phyloP scores from a whole-genome alignment of 2,888 invertebrate genomes.

The Hemistola chrysoprasaria region DNA sequence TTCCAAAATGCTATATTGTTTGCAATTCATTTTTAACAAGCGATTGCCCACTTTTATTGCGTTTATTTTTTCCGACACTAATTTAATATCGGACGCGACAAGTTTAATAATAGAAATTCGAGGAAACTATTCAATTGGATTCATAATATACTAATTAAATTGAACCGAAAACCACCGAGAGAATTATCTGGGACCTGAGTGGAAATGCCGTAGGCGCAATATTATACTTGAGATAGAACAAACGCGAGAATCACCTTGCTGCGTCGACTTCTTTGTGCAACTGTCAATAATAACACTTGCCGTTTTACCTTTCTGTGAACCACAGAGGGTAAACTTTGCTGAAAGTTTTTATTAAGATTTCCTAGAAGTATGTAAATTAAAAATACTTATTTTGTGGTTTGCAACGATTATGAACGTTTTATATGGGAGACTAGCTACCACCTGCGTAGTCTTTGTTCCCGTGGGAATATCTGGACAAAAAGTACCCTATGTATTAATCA shows the following conservation, averaged over 20 bases:
- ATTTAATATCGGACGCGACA: slow-evolving; percentile 59
- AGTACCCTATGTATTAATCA: too few relatives aligned
- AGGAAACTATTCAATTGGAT: slow-evolving; percentile 61
- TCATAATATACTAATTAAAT: slow-evolving; percentile 67
- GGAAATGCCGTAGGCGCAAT: slow-evolving; percentile 60
- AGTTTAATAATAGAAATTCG: slow-evolving; percentile 48
- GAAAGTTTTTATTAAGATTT: slow-evolving; percentile 23
- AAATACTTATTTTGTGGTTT: too few relatives aligned
- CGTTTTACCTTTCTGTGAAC: slow-evolving; percentile 42
- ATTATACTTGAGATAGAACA: slow-evolving; percentile 66
- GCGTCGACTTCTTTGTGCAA: slow-evolving; percentile 52
- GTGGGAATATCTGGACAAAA: too few relatives aligned
- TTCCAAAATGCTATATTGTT: slow-evolving; percentile 80
- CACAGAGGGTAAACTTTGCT: slow-evolving; percentile 36
- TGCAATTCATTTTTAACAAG: slow-evolving; percentile 78
- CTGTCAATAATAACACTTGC: slow-evolving; percentile 58
- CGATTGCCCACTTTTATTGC: slow-evolving; percentile 73
- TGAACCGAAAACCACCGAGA: slow-evolving; percentile 63
- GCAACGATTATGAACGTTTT: too few relatives aligned
- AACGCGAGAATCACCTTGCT: slow-evolving; percentile 61
- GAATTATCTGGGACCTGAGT: slow-evolving; percentile 59
- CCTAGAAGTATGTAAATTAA: slow-evolving; percentile 7
- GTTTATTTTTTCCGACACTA: slow-evolving; percentile 65
- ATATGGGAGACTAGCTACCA: too few relatives aligned
- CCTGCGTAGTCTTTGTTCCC: too few relatives aligned